phyloP scores from a whole-genome alignment of 2,797 vertebrate genomes.

The Threskiornis aethiopicus region DNA sequence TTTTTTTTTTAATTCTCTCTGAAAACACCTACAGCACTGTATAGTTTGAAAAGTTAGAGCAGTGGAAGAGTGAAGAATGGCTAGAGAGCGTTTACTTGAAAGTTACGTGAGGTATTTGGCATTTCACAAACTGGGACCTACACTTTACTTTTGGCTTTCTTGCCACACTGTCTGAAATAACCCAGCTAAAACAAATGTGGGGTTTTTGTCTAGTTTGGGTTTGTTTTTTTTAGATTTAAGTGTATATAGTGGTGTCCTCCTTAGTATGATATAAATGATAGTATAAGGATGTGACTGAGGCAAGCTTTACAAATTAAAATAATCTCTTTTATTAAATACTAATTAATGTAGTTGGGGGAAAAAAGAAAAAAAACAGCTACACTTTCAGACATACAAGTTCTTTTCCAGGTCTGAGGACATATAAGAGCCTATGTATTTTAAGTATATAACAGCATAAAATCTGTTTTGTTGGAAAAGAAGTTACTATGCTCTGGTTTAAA shows the following conservation, averaged over 20 bases:
- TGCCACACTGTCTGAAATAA: not conserved
- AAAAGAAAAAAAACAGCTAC: not conserved
- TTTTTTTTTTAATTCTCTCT: not conserved
- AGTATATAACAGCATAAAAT: not conserved
- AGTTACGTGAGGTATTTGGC: not conserved
- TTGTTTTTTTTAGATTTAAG: not conserved
- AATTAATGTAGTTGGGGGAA: not conserved
- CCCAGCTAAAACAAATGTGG: not conserved
- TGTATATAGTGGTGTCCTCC: not conserved
- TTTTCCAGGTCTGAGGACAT: not conserved
- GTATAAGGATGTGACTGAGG: not conserved
- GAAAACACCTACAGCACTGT: not conserved
- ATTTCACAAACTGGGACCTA: not conserved
- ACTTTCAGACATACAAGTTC: not conserved
- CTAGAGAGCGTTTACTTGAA: not conserved
- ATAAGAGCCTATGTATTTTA: not conserved
- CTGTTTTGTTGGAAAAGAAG: not conserved
- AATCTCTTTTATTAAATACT: not conserved
- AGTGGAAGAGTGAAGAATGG: not conserved
- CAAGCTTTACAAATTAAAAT: not conserved
- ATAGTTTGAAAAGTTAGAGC: not conserved
- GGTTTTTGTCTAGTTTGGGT: accelerated
- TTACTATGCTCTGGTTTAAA: not conserved
- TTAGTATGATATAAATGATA: not conserved
- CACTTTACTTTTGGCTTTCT: not conserved